A percentile compares a stretch with the other conserved stretches of the same genome.
Evolutionary conservation across 2,797 vertebrate genomes (phyloP).

Genomic region (Adelosebastes latens): DNA sequence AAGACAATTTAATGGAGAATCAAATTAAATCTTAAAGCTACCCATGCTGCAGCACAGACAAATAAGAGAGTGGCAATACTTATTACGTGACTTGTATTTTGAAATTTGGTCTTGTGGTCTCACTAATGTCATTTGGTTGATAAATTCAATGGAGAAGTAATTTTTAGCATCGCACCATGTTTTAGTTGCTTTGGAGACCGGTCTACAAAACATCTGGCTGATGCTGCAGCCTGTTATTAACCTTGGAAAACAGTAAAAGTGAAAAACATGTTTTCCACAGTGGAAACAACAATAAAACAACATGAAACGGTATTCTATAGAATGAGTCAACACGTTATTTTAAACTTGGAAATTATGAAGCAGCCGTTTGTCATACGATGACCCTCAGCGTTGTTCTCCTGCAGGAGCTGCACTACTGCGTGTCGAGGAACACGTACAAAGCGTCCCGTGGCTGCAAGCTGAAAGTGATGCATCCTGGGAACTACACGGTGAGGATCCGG

Average conservation of each 20-base stretch:
- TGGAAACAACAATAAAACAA: constrained; percentile 5
- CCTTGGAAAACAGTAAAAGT: constrained; percentile 13
- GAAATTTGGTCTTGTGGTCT: constrained; percentile 2
- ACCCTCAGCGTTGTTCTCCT: not conserved
- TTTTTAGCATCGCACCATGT: constrained; percentile 22
- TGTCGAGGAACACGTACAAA: constrained; percentile 90
- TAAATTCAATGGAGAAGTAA: constrained; percentile 40
- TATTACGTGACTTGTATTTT: constrained; percentile 22
- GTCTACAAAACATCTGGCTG: constrained; percentile 28
- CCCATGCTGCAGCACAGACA: not conserved
- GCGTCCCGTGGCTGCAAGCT: constrained; percentile 85
- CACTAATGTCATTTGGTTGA: constrained; percentile 34
- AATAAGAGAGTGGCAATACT: not conserved
- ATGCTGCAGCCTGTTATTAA: constrained; percentile 5
- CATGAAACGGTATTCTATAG: not conserved
- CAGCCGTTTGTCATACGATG: not conserved
- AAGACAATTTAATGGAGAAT: constrained; percentile 7
- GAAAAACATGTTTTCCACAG: not conserved
- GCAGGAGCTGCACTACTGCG: constrained; percentile 90
- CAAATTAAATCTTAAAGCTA: constrained; percentile 17
- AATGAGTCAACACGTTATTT: constrained; percentile 22
- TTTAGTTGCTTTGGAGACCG: constrained; percentile 63
- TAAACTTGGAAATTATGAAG: not conserved
- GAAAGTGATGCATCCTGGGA: constrained; percentile 90
- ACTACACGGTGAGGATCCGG: constrained; percentile 91